Evolutionary conservation across 2,888 invertebrate species (phyloP).

Genomic region (Dasysyrphus tricinctus): DNA sequence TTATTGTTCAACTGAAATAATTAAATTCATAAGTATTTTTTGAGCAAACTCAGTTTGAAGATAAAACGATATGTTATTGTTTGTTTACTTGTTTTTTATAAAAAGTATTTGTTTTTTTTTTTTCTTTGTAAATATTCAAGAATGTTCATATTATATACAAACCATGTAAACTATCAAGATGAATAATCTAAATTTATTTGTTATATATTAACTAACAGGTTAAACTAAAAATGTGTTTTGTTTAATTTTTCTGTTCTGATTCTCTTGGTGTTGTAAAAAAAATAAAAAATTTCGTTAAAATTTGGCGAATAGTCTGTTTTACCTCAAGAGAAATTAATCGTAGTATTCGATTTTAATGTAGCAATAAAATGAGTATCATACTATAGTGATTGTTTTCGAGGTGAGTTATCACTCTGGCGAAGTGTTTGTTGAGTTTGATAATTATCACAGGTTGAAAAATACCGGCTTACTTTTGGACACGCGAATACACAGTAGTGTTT

Average conservation of each 20-base stretch:
- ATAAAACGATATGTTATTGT: constrained; percentile 51
- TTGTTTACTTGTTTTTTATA: constrained; percentile 46
- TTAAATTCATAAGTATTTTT: constrained; percentile 71
- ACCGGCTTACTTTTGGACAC: no score
- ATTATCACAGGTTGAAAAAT: no score
- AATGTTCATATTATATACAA: constrained; percentile 57
- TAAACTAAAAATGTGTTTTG: constrained; percentile 35
- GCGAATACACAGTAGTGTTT: no score
- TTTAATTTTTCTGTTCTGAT: constrained; percentile 39
- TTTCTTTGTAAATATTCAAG: constrained; percentile 63
- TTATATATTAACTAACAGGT: constrained; percentile 38
- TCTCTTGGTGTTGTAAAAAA: constrained; percentile 33
- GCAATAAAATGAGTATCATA: no score
- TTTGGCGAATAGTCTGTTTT: constrained; percentile 24
- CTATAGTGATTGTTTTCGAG: no score
- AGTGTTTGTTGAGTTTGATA: no score
- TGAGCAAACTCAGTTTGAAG: constrained; percentile 51
- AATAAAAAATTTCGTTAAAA: constrained; percentile 31
- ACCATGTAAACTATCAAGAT: constrained; percentile 54
- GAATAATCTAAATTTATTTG: constrained; percentile 46
- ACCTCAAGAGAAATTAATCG: background rate
- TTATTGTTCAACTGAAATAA: constrained; percentile 37
- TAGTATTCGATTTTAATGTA: no score
- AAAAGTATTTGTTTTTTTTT: constrained; percentile 32
- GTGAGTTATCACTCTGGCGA: no score